phyloP scores from a whole-genome alignment of 1,140 invertebrate species.

The Bilobella aurantiaca region DNA sequence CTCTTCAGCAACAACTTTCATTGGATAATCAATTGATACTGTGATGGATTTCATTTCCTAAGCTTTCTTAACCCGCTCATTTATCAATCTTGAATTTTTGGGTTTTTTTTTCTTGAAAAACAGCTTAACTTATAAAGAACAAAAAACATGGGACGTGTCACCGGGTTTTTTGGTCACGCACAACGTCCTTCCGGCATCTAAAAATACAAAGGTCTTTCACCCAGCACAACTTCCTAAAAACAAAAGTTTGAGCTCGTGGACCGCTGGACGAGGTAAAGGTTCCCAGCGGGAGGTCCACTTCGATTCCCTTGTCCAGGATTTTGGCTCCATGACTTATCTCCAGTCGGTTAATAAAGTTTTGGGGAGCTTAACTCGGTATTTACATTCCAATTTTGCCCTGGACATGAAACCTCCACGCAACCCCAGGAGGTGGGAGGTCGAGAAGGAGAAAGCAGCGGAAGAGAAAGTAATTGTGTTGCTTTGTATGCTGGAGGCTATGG shows the following conservation, averaged over 20 bases:
- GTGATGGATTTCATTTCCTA: too few relatives aligned
- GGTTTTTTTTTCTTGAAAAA: too few relatives aligned
- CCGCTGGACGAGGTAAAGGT: too few relatives aligned
- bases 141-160: too few relatives aligned
- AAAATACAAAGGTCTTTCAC: too few relatives aligned
- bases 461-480: conserved; percentile 3
- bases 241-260: too few relatives aligned
- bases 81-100: too few relatives aligned
- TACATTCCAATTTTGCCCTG: conserved; percentile 1
- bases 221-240: too few relatives aligned
- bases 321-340: not conserved
- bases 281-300: not conserved
- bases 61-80: too few relatives aligned
- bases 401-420: not conserved
- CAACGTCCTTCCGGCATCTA: too few relatives aligned
- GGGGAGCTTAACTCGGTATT: not conserved
- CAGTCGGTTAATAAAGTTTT: not conserved
- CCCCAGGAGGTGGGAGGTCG: not conserved
- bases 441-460: not conserved
- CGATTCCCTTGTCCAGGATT: not conserved
- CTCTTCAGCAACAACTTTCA: not conserved
- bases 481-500: not conserved
- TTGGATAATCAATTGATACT: not conserved
- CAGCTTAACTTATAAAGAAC: too few relatives aligned
- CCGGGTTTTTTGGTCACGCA: too few relatives aligned